A percentile compares a stretch with the other conserved stretches of the same genome.
These are phyloP conservation scores for Drosophila incognita DNA, from an alignment of 2,888 invertebrate genomes.

Conservation along the genomic window DNA sequence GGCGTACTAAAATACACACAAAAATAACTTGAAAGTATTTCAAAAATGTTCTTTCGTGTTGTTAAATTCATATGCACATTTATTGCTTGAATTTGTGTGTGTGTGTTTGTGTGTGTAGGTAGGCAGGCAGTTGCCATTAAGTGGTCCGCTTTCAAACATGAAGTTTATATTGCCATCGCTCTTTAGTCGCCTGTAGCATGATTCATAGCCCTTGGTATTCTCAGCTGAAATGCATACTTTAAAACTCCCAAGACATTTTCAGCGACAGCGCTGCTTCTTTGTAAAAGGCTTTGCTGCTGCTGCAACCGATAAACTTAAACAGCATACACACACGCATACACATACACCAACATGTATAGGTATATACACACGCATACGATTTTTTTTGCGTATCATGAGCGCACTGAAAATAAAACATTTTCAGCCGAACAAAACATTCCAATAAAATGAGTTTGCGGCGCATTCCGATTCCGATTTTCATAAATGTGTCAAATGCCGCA, in stretches of 20 bases:
- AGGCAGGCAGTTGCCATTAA: conserved; percentile 15
- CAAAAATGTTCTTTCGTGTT: conserved; percentile 41
- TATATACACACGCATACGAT: conserved; percentile 15
- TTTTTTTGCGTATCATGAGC: conserved; percentile 29
- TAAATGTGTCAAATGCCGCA: conserved; percentile 80
- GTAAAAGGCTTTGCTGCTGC: conserved; percentile 32
- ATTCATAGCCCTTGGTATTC: conserved; percentile 45
- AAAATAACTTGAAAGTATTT: conserved; percentile 43
- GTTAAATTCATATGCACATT: conserved; percentile 2
- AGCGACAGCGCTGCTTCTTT: conserved; percentile 15
- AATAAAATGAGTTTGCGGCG: conserved; percentile 77
- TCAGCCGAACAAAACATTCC: conserved; percentile 70
- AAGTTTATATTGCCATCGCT: conserved; percentile 21
- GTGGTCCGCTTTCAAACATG: conserved; percentile 20
- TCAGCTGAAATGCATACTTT: conserved; percentile 43
- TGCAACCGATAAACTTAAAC: conserved; percentile 19
- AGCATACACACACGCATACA: conserved; percentile 2
- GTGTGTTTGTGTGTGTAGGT: not conserved
- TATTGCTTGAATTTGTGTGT: not conserved
- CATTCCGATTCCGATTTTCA: conserved; percentile 80
- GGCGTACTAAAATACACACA: conserved; percentile 24
- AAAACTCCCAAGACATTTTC: conserved; percentile 31
- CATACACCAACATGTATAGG: not conserved
- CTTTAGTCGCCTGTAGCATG: conserved; percentile 27
- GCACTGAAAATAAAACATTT: conserved; percentile 63